A percentile compares a stretch with the other conserved stretches of the same genome.
Conservation (phyloP, 2,113 vertebrate species). For the Hemicordylus capensis region DNA sequence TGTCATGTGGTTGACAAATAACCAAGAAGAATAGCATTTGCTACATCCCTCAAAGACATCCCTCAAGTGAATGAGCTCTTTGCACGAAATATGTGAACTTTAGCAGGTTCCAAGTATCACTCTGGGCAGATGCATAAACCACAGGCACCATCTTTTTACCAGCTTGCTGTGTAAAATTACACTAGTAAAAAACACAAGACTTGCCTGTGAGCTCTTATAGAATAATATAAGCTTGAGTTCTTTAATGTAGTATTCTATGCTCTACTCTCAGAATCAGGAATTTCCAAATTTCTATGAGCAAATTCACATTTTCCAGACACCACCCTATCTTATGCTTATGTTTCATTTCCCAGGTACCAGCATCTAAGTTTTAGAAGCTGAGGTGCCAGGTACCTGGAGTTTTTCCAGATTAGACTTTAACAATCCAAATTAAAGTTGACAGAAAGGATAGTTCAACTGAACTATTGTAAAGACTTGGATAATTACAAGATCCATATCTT, state of each 20-base stretch:
- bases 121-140: background rate
- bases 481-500: background rate
- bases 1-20: too few relatives aligned
- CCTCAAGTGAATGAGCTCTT: background rate
- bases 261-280: background rate
- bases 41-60: background rate
- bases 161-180: background rate
- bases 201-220: too few relatives aligned
- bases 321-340: background rate
- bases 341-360: background rate
- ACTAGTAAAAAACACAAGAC: background rate
- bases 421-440: background rate
- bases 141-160: background rate
- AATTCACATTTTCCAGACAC: background rate
- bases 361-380: background rate
- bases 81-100: background rate
- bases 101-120: background rate
- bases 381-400: background rate
- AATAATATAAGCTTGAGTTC: background rate
- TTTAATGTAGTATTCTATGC: background rate
- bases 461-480: background rate
- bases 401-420: background rate
- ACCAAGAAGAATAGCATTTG: background rate
- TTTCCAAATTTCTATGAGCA: background rate
- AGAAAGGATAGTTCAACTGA: background rate